Percentiles rank a stretch among this genome's conserved stretches.
phyloP scores from a whole-genome alignment of 2,888 invertebrate genomes.

The Epiperipatus broadwayi region DNA sequence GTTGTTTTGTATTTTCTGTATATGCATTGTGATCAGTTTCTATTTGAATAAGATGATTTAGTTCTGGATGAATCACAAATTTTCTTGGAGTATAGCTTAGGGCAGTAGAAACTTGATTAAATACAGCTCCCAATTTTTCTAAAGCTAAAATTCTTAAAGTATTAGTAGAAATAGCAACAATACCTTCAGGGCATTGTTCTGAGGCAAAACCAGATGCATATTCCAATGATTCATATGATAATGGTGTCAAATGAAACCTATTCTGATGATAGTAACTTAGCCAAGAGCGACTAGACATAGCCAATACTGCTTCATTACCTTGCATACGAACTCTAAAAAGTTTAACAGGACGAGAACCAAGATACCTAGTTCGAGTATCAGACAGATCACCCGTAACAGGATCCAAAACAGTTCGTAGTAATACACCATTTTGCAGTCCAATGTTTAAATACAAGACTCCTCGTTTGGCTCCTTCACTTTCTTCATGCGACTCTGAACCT shows the following conservation, averaged over 20 bases:
- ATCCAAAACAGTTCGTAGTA: conserved; percentile 79
- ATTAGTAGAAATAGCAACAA: conserved; percentile 95
- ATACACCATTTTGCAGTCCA: conserved; percentile 86
- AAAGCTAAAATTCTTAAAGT: conserved; percentile 82
- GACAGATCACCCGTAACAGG: conserved; percentile 88
- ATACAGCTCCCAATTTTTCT: conserved; percentile 93
- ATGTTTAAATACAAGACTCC: conserved; percentile 82
- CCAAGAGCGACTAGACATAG: conserved; percentile 96
- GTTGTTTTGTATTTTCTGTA: conserved; percentile 85
- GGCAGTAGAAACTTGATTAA: conserved; percentile 82
- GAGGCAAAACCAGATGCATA: conserved; percentile 84
- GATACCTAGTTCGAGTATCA: conserved; percentile 87
- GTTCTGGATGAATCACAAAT: conserved; percentile 78
- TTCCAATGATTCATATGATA: conserved; percentile 88
- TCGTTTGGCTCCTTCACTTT: conserved; percentile 35
- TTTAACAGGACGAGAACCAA: conserved; percentile 87
- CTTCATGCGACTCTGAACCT: conserved; percentile 38
- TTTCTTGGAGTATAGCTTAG: conserved; percentile 88
- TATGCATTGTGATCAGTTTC: conserved; percentile 98
- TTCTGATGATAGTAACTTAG: conserved; percentile 95
- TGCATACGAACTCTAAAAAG: conserved; percentile 89
- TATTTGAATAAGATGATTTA: conserved; percentile 67
- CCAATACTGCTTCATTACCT: conserved; percentile 78
- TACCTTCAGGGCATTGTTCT: conserved; percentile 97
- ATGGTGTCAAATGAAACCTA: conserved; percentile 73